phyloP scores from a whole-genome alignment of 30 jellyfish, hydroid and myxozoan species.

The Aurelia sp. region DNA sequence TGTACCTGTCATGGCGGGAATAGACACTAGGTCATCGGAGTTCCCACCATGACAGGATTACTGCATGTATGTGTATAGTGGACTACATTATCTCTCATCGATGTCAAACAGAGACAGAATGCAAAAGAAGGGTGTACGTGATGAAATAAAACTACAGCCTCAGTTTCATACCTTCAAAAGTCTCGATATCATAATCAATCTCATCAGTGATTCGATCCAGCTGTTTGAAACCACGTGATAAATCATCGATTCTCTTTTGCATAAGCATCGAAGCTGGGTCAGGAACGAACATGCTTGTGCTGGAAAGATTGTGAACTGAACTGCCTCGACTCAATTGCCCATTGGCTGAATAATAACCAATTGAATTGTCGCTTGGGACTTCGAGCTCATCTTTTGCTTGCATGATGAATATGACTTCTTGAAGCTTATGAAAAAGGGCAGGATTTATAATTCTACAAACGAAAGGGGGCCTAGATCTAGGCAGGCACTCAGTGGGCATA shows the following conservation, averaged over 20 bases:
- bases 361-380: slow-evolving; percentile 24
- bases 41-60: too few relatives aligned
- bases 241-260: slow-evolving; percentile 65
- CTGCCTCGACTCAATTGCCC: slow-evolving; percentile 64
- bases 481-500: too few relatives aligned
- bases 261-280: slow-evolving; percentile 39
- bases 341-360: slow-evolving; percentile 26
- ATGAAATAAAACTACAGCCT: too few relatives aligned
- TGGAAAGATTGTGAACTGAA: slow-evolving; percentile 41
- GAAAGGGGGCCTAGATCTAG: too few relatives aligned
- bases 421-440: neutral
- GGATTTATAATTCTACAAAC: too few relatives aligned
- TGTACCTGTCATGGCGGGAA: too few relatives aligned
- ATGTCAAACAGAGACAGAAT: too few relatives aligned
- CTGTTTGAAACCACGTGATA: slow-evolving; percentile 35
- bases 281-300: neutral
- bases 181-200: slow-evolving; percentile 66
- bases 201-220: slow-evolving; percentile 58
- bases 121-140: too few relatives aligned
- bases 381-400: slow-evolving; percentile 46
- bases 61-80: too few relatives aligned
- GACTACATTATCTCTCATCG: too few relatives aligned
- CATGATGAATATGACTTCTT: neutral
- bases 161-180: slow-evolving; percentile 19
- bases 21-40: too few relatives aligned